These are phyloP conservation scores for Passer montanus DNA, from an alignment of 2,113 vertebrate genomes.

Conservation along the genomic window DNA sequence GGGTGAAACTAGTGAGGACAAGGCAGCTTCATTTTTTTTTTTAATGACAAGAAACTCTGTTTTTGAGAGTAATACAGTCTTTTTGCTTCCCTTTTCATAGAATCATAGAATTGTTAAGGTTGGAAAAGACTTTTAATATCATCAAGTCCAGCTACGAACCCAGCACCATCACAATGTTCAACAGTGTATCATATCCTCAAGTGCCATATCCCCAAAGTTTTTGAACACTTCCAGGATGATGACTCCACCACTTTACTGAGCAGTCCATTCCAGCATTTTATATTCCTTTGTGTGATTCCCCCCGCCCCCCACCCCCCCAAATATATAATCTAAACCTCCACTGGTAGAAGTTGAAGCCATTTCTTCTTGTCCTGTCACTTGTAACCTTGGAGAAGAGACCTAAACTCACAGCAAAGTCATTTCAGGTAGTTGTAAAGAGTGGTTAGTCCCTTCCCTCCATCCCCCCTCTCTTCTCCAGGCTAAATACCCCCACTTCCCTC, in stretches of 20 bases:
- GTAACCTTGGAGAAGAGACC: not conserved
- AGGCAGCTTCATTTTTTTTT: not conserved
- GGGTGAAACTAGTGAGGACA: not conserved
- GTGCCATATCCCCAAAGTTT: not conserved
- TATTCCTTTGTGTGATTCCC: not conserved
- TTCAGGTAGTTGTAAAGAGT: not conserved
- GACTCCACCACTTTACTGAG: not conserved
- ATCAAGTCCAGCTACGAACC: not conserved
- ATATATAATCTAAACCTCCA: not conserved
- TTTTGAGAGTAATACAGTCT: not conserved
- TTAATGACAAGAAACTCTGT: not conserved
- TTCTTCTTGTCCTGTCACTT: not conserved
- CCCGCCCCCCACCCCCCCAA: too few species aligned
- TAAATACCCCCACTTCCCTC: not conserved
- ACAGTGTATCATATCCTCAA: not conserved
- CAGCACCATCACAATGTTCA: not conserved
- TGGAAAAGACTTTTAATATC: not conserved
- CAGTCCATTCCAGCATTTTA: not conserved
- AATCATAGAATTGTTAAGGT: not conserved
- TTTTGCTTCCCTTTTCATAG: not conserved
- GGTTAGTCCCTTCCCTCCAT: fast-evolving
- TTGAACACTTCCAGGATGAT: not conserved
- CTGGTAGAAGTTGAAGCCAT: not conserved
- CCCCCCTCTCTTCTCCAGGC: not conserved
- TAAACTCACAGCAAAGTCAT: not conserved